Evolutionary conservation across 2,113 vertebrate genomes (phyloP).

Genomic region (Rhadina sibilatrix): DNA sequence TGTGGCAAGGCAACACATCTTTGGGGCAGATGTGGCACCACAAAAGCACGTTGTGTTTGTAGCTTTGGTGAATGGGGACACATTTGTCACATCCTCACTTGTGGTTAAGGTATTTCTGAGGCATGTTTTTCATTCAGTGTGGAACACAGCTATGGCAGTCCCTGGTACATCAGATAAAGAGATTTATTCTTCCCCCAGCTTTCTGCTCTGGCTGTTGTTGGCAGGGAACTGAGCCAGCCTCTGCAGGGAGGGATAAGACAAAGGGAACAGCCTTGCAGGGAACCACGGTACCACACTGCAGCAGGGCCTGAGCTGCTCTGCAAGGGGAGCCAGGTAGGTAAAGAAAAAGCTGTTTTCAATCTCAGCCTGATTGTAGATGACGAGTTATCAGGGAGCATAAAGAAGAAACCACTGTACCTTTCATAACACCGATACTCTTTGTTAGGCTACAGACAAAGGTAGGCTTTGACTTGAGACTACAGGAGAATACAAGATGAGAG

Average conservation of each 20-base stretch:
- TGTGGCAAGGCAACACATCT: not conserved
- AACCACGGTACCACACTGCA: accelerated
- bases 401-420: conserved; percentile 7
- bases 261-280: not conserved
- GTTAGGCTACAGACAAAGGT: conserved; percentile 56
- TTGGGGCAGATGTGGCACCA: not conserved
- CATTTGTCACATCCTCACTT: not conserved
- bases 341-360: not conserved
- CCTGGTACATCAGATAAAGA: not conserved
- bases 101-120: not conserved
- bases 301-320: not conserved
- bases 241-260: not conserved
- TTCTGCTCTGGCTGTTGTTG: not conserved
- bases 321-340: not conserved
- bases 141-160: not conserved
- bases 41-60: accelerated
- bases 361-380: not conserved
- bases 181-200: not conserved
- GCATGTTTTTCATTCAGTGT: not conserved
- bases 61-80: not conserved
- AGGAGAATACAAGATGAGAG: conserved; percentile 50
- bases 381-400: conserved; percentile 8
- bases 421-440: not conserved
- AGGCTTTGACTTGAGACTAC: conserved; percentile 43
- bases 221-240: not conserved